Evolutionary conservation across 2,113 vertebrate species (phyloP).

Genomic region (Merops nubicus): DNA sequence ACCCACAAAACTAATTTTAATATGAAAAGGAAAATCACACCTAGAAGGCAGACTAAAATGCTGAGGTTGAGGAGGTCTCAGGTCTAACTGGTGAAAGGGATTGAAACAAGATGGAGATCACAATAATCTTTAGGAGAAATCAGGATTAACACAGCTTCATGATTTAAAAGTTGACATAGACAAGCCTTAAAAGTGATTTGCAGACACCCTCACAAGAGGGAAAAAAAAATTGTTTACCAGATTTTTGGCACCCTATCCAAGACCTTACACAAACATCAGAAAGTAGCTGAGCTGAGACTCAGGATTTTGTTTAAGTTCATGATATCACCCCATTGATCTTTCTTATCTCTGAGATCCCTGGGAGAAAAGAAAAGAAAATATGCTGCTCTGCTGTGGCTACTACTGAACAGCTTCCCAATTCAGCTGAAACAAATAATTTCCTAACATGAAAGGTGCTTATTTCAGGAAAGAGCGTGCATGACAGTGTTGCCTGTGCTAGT

Average conservation of each 20-base stretch:
- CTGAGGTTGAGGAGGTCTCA: not conserved
- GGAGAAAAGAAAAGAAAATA: not conserved
- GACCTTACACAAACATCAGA: not conserved
- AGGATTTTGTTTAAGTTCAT: not conserved
- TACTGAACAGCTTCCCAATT: not conserved
- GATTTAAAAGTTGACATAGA: not conserved
- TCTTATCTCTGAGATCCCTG: not conserved
- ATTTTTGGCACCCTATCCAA: not conserved
- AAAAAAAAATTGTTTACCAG: not conserved
- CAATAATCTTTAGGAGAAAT: not conserved
- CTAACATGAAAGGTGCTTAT: not conserved
- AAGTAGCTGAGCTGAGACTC: not conserved
- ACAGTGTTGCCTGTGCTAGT: not conserved
- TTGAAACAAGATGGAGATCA: not conserved
- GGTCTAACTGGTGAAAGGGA: not conserved
- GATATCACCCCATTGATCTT: not conserved
- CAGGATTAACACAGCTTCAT: not conserved
- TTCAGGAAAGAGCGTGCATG: not conserved
- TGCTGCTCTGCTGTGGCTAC: not conserved
- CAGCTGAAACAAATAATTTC: not conserved
- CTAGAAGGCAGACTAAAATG: not conserved
- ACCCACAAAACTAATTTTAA: not conserved
- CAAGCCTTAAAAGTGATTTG: not conserved
- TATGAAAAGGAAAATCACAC: not conserved
- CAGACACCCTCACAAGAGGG: not conserved